A percentile compares a stretch with the other conserved stretches of the same genome.
Evolutionary conservation across 2,888 invertebrate genomes (phyloP).

Genomic region (Tipula helvola): DNA sequence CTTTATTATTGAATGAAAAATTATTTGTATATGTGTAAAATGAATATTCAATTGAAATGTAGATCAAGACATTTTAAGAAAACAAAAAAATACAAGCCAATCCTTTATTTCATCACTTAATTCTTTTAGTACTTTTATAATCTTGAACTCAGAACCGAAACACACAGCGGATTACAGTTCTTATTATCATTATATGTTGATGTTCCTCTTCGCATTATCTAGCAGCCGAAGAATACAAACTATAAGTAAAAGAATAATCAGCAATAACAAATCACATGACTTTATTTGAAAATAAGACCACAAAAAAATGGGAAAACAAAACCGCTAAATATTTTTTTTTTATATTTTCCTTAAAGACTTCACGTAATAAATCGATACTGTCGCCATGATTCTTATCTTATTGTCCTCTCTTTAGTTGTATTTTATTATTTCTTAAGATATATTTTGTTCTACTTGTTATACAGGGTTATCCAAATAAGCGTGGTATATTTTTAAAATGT

Average conservation of each 20-base stretch:
- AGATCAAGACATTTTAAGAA: background rate
- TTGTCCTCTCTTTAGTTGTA: background rate
- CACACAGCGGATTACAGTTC: background rate
- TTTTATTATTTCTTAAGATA: background rate
- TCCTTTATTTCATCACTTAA: background rate
- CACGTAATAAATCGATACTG: slow-evolving; percentile 11
- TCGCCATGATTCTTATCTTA: slow-evolving; percentile 11
- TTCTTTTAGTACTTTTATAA: background rate
- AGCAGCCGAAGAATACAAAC: background rate
- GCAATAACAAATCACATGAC: background rate
- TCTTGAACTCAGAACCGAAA: background rate
- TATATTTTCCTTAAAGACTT: background rate
- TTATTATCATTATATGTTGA: background rate
- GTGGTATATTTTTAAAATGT: no score
- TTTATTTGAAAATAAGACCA: slow-evolving; percentile 6
- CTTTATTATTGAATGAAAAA: background rate
- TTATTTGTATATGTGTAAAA: background rate
- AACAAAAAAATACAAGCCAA: background rate
- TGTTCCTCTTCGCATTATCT: background rate
- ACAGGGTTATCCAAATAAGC: background rate
- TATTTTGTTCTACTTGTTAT: background rate
- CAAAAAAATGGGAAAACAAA: slow-evolving; percentile 1
- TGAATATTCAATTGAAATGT: background rate
- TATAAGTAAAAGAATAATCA: background rate
- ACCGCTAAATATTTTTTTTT: background rate